Base-by-base conservation (phyloP, 2,888 invertebrate genomes). In the Tineola bisselliella region DNA sequence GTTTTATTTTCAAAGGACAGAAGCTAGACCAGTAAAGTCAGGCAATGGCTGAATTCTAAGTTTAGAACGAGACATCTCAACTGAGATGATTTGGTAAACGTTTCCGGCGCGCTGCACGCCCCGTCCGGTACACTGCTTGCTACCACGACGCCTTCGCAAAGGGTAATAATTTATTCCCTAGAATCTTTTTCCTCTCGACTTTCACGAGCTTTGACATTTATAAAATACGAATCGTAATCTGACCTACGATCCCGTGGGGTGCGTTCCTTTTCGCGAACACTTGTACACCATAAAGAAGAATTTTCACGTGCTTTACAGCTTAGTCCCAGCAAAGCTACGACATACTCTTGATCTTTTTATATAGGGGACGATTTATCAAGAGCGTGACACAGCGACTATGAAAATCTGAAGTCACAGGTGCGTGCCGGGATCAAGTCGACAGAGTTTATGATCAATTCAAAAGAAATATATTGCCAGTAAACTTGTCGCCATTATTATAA, bases 221-320 rank as follows among this genome's bases (percentile, higher is more conserved):
- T 79, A 80, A 79, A 79, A 77, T 74, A 71, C 69, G 71, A 74
- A 73, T 73, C 69, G 73, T 71, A 73, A 71, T 69, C 61, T 61
- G 63, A 58, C 56, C 57, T 52, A 60, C 19, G 57, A 60, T 44
- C 62, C 59, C 48, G 25, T 15, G 62, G 59, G 61, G 60, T 19
- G 64, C 31, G 61, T 19, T 31, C 56, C 60, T 57, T 62, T 65
- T 62, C 60, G 59, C 52, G 52, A 61, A 62, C 63, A 63, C 63
- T 64, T 64, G 65, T 65, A 58, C 61, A 44, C 73, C 74, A 75
- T 81, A 82, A 82, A 81, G 76, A 71, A 75, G 81, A 75, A 72
- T 80, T 78, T 75, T 72, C 77, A 72, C 68, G 75, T 77, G 75
- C 73, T 78, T 75, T 75, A 75, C 75, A 76, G 74, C 72, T 73